Evolutionary conservation across 2,888 invertebrate species (phyloP), one percentile per base, ranked within the genome.

Genomic region (Choristoneura rosaceana): DNA sequence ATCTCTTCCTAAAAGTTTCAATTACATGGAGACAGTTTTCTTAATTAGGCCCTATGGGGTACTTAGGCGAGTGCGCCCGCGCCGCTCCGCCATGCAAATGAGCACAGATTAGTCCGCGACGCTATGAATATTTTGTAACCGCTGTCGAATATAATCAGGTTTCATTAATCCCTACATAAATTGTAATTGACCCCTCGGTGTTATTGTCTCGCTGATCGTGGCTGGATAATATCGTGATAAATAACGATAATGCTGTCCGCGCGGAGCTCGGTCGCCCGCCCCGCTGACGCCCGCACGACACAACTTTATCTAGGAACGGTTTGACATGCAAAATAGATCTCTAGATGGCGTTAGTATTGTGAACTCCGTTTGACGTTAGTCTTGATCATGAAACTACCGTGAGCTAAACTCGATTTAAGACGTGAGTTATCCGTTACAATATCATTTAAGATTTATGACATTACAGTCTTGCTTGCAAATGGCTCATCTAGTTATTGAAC

Each of bases 1-100:
- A 80, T 80, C 80, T 79, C 75, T 75, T 71, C 74, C 77, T 79
- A 80, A 84, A 78, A 78, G 82, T 80, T 81, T 80, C 82, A 82
- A 82, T 83, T 82, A 83, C 81, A 78, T 74, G 75, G 74, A 73
- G 77, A 75, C 74, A 76, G 78, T 76, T 75, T 76, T 73, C 75
- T 79, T 80, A 78, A 78, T 79, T 80, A 78, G 75, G 69, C 74
- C 60, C 59, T 66, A 63, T 68, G 74, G 74, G 70, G 63, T 67
- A 69, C 67, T 74, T 74, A 74, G 74, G 73, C 25, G 17, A 52
- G 55, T 45, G 33, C 50, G 38, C 69, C 61, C 50, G 63, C 25
- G 64, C 45, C 45, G 63, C 17, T 60, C 45, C 43, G 67, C 45
- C 60, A 65, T 73, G 70, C 73, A 67, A 75, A 75, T 70, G 74